Evolutionary conservation across 2,113 vertebrate genomes (phyloP).

Genomic region (Cyphomyrus discorhynchus): DNA sequence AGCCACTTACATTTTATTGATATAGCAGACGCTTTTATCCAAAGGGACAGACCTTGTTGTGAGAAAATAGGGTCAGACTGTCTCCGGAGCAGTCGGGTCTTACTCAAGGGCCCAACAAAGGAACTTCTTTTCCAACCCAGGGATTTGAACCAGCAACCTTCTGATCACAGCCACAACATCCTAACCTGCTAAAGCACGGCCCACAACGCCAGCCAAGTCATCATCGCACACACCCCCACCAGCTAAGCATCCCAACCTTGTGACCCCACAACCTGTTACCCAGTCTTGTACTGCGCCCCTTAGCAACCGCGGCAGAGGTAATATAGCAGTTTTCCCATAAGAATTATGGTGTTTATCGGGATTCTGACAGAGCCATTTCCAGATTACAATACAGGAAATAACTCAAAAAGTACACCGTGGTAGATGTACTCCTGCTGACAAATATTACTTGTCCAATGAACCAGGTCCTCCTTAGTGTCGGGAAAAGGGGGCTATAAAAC

Average conservation of each 20-base stretch:
- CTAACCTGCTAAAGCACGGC: not conserved
- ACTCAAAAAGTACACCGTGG: not conserved
- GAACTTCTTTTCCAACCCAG: not conserved
- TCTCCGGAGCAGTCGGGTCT: not conserved
- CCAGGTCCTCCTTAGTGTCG: not conserved
- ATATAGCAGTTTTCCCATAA: not conserved
- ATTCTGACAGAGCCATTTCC: not conserved
- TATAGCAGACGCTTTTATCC: not conserved
- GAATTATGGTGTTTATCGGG: not conserved
- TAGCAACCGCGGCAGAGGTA: not conserved
- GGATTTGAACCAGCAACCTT: not conserved
- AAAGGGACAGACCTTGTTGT: not conserved
- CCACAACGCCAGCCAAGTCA: not conserved
- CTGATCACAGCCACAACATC: not conserved
- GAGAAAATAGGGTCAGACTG: not conserved
- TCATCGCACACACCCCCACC: not conserved
- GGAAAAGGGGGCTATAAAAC: not conserved
- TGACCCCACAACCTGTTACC: not conserved
- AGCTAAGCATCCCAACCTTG: not conserved
- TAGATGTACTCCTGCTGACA: not conserved
- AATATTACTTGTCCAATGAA: not conserved
- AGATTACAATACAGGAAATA: not conserved
- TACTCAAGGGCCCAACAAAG: not conserved
- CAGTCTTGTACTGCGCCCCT: not conserved
- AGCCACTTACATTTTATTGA: not conserved